phyloP scores from a whole-genome alignment of 2,888 invertebrate species.

The Xestia xanthographa region DNA sequence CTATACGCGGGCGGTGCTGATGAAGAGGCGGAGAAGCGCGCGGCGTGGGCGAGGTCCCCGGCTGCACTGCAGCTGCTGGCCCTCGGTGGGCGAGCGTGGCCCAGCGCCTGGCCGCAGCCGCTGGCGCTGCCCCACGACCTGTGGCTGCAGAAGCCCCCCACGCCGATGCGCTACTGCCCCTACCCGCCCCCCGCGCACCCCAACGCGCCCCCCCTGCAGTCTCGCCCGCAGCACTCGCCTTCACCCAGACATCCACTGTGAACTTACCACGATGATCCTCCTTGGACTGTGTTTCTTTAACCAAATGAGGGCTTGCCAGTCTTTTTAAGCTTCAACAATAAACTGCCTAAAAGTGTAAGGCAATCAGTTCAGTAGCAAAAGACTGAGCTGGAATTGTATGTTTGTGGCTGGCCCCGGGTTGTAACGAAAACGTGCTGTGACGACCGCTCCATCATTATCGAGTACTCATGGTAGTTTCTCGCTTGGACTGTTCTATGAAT shows the following conservation, averaged over 20 bases:
- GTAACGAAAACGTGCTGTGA: slow-evolving; percentile 77
- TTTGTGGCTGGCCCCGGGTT: slow-evolving; percentile 36
- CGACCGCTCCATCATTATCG: slow-evolving; percentile 50
- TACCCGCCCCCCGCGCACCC: slow-evolving; percentile 90
- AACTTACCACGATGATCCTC: slow-evolving; percentile 64
- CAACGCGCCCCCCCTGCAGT: slow-evolving; percentile 65
- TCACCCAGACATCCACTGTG: slow-evolving; percentile 86
- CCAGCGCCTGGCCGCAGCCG: slow-evolving; percentile 96
- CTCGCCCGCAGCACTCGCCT: slow-evolving; percentile 80
- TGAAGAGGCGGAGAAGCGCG: slow-evolving; percentile 90
- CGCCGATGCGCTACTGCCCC: slow-evolving; percentile 91
- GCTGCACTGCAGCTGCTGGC: slow-evolving; percentile 85
- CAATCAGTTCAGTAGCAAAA: slow-evolving; percentile 10
- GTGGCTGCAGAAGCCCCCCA: slow-evolving; percentile 96
- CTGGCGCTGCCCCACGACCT: slow-evolving; percentile 96
- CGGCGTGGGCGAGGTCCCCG: slow-evolving; percentile 89
- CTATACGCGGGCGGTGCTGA: slow-evolving; percentile 92
- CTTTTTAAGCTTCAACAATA: slow-evolving; percentile 3
- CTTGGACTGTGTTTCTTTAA: slow-evolving; percentile 50
- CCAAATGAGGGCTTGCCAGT: slow-evolving; percentile 19
- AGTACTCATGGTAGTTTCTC: slow-evolving; percentile 44
- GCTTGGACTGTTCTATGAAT: slow-evolving; percentile 31
- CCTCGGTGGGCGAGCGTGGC: slow-evolving; percentile 94
- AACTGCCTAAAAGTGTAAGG: slow-evolving; percentile 10
- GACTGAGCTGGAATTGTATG: slow-evolving; percentile 12